phyloP scores from a whole-genome alignment of 2,888 invertebrate genomes.

The Thalpophila matura region DNA sequence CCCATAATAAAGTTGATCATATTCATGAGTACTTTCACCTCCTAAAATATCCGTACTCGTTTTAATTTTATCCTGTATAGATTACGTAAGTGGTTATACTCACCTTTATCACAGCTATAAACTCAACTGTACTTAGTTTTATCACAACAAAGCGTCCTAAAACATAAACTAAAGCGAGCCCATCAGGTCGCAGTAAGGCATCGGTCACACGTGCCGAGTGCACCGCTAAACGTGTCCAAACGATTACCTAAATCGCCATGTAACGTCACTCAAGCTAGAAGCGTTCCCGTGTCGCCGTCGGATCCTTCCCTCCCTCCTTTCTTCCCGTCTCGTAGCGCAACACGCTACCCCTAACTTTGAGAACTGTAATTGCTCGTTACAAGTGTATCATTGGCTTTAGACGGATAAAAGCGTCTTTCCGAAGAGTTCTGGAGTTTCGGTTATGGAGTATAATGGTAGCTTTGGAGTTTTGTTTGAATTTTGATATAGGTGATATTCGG shows the following conservation, averaged over 20 bases:
- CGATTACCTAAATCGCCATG: slow-evolving; percentile 63
- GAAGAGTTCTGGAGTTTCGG: slow-evolving; percentile 49
- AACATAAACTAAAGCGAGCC: slow-evolving; percentile 28
- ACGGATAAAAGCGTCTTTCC: slow-evolving; percentile 55
- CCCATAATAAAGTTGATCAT: no score
- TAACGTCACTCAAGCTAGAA: slow-evolving; percentile 63
- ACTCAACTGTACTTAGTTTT: slow-evolving; percentile 30
- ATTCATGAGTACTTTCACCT: no score
- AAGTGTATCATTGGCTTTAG: slow-evolving; percentile 65
- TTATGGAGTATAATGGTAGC: slow-evolving; percentile 43
- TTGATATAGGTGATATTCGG: slow-evolving; percentile 12
- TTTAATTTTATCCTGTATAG: no score
- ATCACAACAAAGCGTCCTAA: slow-evolving; percentile 17
- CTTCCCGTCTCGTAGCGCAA: slow-evolving; percentile 22
- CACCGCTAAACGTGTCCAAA: slow-evolving; percentile 56
- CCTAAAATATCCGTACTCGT: no score
- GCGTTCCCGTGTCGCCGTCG: slow-evolving; percentile 59
- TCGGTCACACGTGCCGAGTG: slow-evolving; percentile 44
- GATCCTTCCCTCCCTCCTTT: slow-evolving; percentile 9
- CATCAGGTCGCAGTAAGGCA: slow-evolving; percentile 16
- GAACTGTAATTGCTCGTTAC: slow-evolving; percentile 69
- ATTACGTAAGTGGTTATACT: not conserved
- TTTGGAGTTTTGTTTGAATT: slow-evolving; percentile 50
- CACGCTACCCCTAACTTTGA: slow-evolving; percentile 57
- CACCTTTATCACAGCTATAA: not conserved